phyloP scores from a whole-genome alignment of 1,140 invertebrate species.

The Pinna nobilis region DNA sequence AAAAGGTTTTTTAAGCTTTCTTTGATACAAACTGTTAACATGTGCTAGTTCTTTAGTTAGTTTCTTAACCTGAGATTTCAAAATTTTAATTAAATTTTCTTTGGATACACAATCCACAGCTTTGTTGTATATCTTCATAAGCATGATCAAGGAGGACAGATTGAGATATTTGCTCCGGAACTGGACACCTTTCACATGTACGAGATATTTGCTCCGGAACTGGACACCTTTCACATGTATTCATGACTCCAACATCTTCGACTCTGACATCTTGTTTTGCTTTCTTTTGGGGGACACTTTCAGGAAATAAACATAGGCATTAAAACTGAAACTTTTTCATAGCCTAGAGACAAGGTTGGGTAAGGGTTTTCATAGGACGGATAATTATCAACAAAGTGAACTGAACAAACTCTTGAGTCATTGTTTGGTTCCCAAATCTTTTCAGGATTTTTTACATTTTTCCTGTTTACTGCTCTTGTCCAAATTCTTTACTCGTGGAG shows the following conservation, averaged over 20 bases:
- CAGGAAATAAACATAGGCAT: not conserved
- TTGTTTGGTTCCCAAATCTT: slow-evolving; percentile 2
- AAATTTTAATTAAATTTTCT: not conserved
- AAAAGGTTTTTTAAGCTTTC: not conserved
- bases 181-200: no score
- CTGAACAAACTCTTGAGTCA: slow-evolving; percentile 1
- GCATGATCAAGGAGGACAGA: not conserved
- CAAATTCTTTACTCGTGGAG: not conserved
- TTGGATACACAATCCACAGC: not conserved
- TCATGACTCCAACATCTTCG: not conserved
- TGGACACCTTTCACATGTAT: no score
- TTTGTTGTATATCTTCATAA: not conserved
- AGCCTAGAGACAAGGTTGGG: not conserved
- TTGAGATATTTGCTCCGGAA: no score
- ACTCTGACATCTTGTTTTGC: not conserved
- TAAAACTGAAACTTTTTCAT: not conserved
- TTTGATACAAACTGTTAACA: not conserved
- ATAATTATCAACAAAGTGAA: not conserved
- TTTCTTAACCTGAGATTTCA: not conserved
- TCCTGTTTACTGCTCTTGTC: not conserved
- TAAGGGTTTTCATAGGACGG: not conserved
- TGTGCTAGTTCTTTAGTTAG: not conserved
- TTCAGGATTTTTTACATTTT: not conserved
- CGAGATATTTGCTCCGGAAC: no score
- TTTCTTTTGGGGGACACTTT: not conserved